Percentiles rank a stretch among this genome's conserved stretches.
Conservation (phyloP, 2,888 invertebrate species). For the Slavum lentiscoides region DNA sequence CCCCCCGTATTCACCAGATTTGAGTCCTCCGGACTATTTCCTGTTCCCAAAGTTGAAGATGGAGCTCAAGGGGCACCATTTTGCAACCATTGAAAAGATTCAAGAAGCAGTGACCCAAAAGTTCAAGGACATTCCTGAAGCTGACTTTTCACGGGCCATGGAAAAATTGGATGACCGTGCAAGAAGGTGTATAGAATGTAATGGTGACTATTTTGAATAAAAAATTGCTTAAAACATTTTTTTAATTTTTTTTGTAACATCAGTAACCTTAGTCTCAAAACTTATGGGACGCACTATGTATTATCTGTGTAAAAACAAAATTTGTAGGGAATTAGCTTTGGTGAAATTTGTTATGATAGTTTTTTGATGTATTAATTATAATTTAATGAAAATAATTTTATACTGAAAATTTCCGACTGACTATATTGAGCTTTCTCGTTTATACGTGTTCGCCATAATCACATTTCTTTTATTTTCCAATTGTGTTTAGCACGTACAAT, state of each 20-base stretch:
- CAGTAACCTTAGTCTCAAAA: constrained; percentile 9
- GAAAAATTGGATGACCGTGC: neutral
- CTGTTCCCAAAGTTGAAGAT: constrained; percentile 34
- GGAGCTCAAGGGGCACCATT: constrained; percentile 21
- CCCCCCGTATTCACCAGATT: constrained; percentile 28
- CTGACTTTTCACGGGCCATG: too few relatives aligned
- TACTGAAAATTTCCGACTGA: too few relatives aligned
- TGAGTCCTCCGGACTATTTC: too few relatives aligned
- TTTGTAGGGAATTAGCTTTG: too few relatives aligned
- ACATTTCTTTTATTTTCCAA: too few relatives aligned
- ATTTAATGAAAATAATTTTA: too few relatives aligned
- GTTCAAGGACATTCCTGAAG: constrained; percentile 13
- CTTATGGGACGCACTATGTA: constrained; percentile 5
- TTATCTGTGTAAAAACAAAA: too few relatives aligned
- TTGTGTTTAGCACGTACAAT: too few relatives aligned
- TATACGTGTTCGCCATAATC: too few relatives aligned
- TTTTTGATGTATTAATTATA: too few relatives aligned
- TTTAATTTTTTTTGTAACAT: neutral
- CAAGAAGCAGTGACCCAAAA: constrained; percentile 13
- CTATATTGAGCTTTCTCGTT: too few relatives aligned
- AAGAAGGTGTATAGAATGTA: neutral
- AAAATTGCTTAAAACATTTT: neutral
- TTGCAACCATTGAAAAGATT: constrained; percentile 13
- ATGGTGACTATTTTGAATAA: neutral
- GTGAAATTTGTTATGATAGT: too few relatives aligned